Evolutionary conservation across 1,140 invertebrate genomes (phyloP), one percentile per base, ranked within the genome.

Genomic region (Spodoptera litura): DNA sequence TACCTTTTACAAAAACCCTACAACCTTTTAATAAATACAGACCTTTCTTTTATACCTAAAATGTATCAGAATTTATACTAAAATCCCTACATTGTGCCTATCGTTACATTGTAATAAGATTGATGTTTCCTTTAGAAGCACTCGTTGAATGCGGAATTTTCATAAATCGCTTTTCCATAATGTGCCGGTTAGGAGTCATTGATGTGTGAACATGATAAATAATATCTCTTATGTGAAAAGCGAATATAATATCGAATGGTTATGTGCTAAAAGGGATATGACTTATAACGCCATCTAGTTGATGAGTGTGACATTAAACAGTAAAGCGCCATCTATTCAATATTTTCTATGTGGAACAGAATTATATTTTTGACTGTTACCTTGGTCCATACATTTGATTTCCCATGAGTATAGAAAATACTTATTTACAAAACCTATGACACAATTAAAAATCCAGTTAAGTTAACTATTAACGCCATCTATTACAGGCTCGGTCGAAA

Each of bases 401-500:
- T 31, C 4, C 31, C 2, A 31, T 31, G 31, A 4, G 31, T 31
- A 31, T 31, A 31, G 31, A 31, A 31, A 31, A 31, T 31, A 31
- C 31, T 31, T 31, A 31, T 31, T 31, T 31, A 31, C 31, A 31
- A 31, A 5, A 31, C 4, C 31, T 31, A 31, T 31, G 31, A 31
- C 1, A 31, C 2, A 31, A 0, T 31, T 31, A 4, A 31, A 31
- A 31, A 31, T 31, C 3, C 44, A 3, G 3, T 49, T 52, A 5
- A 27, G 11, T 9, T 72, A 44, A 58, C n/a, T 58, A 56, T 27
- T 52, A 85, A 49, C 85, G 91, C 88, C 90, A 93, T 94, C 91
- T 93, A 87, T 91, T 79, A 4, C 96, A 99, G 96, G 98, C 98
- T 13, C 94, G 98, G 73, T 98, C 97, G 74, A 98, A 98, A 94